A percentile compares a stretch with the other conserved stretches of the same genome.
Conservation (phyloP, 2,888 invertebrate species). For the Sinelater perroti region DNA sequence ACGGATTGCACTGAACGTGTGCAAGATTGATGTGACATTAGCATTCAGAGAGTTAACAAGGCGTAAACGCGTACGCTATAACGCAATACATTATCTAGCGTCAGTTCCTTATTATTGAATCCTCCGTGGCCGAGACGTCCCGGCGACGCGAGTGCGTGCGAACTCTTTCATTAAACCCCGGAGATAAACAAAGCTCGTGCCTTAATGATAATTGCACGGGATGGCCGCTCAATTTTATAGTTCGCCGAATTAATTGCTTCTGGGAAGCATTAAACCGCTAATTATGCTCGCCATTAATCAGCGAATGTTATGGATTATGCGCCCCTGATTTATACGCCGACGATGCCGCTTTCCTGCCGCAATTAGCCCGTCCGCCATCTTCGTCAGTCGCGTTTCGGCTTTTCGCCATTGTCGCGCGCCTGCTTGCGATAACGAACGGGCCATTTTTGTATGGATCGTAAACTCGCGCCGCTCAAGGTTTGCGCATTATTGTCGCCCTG, state of each 20-base stretch:
- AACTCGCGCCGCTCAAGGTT: constrained; percentile 3
- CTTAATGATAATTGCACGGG: constrained; percentile 26
- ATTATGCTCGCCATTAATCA: constrained; percentile 23
- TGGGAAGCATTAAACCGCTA: constrained; percentile 20
- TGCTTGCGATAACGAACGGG: not conserved
- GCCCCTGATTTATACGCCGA: constrained; percentile 22
- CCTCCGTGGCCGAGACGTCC: not conserved
- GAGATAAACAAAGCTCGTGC: constrained; percentile 15
- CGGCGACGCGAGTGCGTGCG: not conserved
- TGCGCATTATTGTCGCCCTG: constrained; percentile 2
- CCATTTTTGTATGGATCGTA: constrained; percentile 15
- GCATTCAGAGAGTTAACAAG: constrained; percentile 4
- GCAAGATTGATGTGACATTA: constrained; percentile 26
- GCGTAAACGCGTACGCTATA: too few relatives aligned
- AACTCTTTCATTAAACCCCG: constrained; percentile 8
- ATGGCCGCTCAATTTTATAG: constrained; percentile 16
- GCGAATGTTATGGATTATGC: constrained; percentile 16
- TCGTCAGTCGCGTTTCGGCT: too few relatives aligned
- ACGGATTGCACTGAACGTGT: constrained; percentile 24
- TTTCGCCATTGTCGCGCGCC: too few relatives aligned
- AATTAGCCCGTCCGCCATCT: too few relatives aligned
- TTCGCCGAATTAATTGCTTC: constrained; percentile 26
- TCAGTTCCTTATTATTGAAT: not conserved
- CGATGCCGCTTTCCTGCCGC: too few relatives aligned
- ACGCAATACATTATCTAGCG: not conserved